Percentiles rank a stretch among this genome's conserved stretches.
phyloP scores from a whole-genome alignment of 2,113 vertebrate species.

The Austrofundulus limnaeus region DNA sequence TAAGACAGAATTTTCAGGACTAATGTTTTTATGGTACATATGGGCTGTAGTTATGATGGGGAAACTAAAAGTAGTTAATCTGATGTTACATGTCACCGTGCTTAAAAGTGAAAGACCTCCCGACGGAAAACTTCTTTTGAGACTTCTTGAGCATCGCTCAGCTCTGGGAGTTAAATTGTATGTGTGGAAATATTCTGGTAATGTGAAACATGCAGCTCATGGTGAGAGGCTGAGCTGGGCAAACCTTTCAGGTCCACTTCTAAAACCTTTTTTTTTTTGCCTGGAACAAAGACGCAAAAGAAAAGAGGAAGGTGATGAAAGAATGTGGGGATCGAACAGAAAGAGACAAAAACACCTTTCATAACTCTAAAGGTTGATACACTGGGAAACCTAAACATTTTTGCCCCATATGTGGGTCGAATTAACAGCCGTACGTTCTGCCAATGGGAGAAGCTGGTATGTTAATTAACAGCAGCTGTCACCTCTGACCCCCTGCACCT shows the following conservation, averaged over 20 bases:
- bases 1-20: background rate
- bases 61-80: too few relatives aligned
- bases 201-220: conserved; percentile 76
- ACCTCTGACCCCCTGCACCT: conserved; percentile 75
- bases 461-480: conserved; percentile 75
- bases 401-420: conserved; percentile 44
- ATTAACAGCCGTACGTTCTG: conserved; percentile 51
- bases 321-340: conserved; percentile 48
- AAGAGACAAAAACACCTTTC: conserved; percentile 66
- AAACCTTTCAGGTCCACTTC: conserved; percentile 63
- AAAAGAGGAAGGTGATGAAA: conserved; percentile 56
- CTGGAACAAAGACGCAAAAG: conserved; percentile 54
- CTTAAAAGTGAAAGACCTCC: conserved; percentile 66
- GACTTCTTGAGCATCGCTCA: conserved; percentile 68
- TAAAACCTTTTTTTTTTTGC: conserved; percentile 39
- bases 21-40: conserved; percentile 24
- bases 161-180: conserved; percentile 63
- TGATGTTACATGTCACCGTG: conserved; percentile 20
- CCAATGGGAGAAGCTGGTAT: conserved; percentile 65
- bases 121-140: conserved; percentile 50
- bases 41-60: background rate
- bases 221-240: conserved; percentile 51
- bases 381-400: conserved; percentile 60
- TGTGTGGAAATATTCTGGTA: conserved; percentile 76
- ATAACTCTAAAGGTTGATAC: conserved; percentile 51